A percentile compares a stretch with the other conserved stretches of the same genome.
Evolutionary conservation across 2,797 vertebrate species (phyloP).

Genomic region (Astyanax mexicanus): DNA sequence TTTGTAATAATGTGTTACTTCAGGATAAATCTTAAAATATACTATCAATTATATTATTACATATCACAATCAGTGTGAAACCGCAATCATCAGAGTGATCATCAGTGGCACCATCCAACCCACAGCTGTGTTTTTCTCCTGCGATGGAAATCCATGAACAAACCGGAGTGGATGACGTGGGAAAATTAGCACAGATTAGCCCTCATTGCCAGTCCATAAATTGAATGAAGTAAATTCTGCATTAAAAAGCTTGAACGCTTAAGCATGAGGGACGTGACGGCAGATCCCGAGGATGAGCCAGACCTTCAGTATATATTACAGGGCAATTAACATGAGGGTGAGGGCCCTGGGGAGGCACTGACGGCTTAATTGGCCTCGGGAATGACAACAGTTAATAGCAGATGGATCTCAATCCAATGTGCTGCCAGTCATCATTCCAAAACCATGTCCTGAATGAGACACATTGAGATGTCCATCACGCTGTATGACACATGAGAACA

Average conservation of each 20-base stretch:
- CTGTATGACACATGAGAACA: background rate
- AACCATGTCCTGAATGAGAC: slow-evolving; percentile 53
- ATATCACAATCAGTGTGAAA: background rate
- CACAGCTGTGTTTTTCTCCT: background rate
- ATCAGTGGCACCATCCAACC: background rate
- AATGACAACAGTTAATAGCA: slow-evolving; percentile 66
- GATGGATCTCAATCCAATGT: slow-evolving; percentile 56
- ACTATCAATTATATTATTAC: too few relatives aligned
- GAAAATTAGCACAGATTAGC: slow-evolving; percentile 20
- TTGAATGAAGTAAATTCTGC: background rate
- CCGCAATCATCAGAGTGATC: background rate
- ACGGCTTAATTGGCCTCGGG: slow-evolving; percentile 70
- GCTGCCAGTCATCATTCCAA: slow-evolving; percentile 57
- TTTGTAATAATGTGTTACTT: too few relatives aligned
- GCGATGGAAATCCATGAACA: background rate
- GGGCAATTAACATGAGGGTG: slow-evolving; percentile 70
- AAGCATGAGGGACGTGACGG: slow-evolving; percentile 14
- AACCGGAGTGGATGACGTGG: background rate
- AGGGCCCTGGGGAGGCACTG: slow-evolving; percentile 64
- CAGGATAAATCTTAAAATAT: too few relatives aligned
- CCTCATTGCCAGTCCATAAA: slow-evolving; percentile 27
- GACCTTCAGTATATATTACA: slow-evolving; percentile 64
- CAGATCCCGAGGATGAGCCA: slow-evolving; percentile 38
- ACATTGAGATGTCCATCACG: slow-evolving; percentile 34
- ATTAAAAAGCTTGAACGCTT: slow-evolving; percentile 31